Conservation (phyloP, 2,797 vertebrate species). For the Mormyrops boulengeri region DNA sequence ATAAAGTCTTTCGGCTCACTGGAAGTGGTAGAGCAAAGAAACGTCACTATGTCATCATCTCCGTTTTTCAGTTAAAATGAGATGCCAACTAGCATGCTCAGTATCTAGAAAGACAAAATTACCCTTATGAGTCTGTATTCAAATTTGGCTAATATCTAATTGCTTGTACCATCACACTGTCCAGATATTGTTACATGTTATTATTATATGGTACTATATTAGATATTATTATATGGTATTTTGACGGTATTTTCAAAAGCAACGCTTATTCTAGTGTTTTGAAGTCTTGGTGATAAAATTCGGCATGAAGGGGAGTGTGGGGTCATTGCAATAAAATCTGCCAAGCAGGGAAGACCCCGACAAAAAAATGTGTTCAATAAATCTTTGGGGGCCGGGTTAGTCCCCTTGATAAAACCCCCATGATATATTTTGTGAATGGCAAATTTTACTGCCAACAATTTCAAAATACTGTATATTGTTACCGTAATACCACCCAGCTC, state of each 20-base stretch:
- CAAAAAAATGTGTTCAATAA: background rate
- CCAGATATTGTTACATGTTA: background rate
- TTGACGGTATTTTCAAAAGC: background rate
- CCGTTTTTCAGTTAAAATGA: background rate
- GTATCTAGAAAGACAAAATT: background rate
- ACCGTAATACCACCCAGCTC: background rate
- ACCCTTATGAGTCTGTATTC: background rate
- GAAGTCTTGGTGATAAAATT: background rate
- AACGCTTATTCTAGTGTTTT: background rate
- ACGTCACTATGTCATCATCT: background rate
- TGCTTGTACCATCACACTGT: background rate
- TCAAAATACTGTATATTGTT: background rate
- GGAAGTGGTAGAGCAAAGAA: background rate
- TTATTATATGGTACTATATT: background rate
- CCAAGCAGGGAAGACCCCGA: background rate
- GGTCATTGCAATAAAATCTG: background rate
- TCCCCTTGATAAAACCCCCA: background rate
- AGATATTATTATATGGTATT: background rate
- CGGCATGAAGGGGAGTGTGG: background rate
- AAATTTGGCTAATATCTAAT: background rate
- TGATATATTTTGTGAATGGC: background rate
- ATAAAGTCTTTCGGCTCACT: background rate
- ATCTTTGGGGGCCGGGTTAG: background rate
- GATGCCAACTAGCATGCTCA: background rate
- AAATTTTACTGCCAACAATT: background rate